These are phyloP conservation scores for Drosophila quinaria DNA, from an alignment of 2,888 invertebrate species.

Conservation along the genomic window DNA sequence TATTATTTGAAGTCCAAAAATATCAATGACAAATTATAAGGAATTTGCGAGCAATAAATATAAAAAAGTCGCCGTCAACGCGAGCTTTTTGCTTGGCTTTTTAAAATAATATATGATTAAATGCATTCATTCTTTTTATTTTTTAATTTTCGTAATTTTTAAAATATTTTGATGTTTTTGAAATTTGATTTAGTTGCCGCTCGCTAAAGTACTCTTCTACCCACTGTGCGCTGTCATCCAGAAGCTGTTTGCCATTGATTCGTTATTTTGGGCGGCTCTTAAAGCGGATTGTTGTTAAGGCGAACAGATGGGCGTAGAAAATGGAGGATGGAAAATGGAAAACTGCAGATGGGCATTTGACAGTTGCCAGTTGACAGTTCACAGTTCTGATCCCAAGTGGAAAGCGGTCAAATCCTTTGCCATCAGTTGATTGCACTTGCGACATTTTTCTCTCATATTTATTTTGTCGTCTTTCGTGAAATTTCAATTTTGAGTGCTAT, in stretches of 20 bases:
- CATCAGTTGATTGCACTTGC: slow-evolving; percentile 17
- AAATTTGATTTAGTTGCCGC: too few species aligned
- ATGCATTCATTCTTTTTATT: too few species aligned
- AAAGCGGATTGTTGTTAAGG: slow-evolving; percentile 14
- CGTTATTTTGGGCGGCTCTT: slow-evolving; percentile 25
- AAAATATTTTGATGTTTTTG: too few species aligned
- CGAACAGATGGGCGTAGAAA: slow-evolving; percentile 7
- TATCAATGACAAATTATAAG: too few species aligned
- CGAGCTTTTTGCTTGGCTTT: too few species aligned
- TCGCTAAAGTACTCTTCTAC: not conserved
- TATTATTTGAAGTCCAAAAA: too few species aligned
- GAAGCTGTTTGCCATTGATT: slow-evolving; percentile 48
- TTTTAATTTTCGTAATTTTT: too few species aligned
- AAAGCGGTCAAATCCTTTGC: slow-evolving; percentile 2
- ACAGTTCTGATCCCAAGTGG: not conserved
- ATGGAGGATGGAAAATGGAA: not conserved
- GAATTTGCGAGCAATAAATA: too few species aligned
- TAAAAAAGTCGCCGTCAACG: too few species aligned
- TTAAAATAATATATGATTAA: too few species aligned
- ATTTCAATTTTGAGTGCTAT: slow-evolving; percentile 4
- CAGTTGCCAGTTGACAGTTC: slow-evolving; percentile 3
- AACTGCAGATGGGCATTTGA: slow-evolving; percentile 7
- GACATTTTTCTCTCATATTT: not conserved
- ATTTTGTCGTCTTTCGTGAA: not conserved
- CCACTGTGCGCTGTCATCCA: not conserved